phyloP scores from a whole-genome alignment of 1,140 invertebrate genomes.

The Listronotus oregonensis region DNA sequence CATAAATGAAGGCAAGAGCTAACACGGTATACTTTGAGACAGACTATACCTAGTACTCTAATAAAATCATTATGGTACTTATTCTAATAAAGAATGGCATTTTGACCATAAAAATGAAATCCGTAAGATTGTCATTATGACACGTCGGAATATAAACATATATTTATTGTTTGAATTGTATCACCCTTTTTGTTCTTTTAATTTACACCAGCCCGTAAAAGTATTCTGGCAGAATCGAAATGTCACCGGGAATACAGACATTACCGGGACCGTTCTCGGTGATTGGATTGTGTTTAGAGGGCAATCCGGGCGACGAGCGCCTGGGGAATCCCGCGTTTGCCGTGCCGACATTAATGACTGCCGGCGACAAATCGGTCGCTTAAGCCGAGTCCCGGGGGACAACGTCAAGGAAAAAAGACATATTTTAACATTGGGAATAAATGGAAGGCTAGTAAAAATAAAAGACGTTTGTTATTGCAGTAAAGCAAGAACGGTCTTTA shows the following conservation, averaged over 20 bases:
- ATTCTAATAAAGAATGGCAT: too few relatives aligned
- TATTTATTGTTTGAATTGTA: too few relatives aligned
- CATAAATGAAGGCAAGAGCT: too few relatives aligned
- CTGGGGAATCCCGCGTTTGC: conserved; percentile 45
- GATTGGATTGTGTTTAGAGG: conserved; percentile 57
- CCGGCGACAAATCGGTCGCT: conserved; percentile 56
- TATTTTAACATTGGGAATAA: conserved; percentile 46
- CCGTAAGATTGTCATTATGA: too few relatives aligned
- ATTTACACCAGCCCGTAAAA: conserved; percentile 1
- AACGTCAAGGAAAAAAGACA: conserved; percentile 33
- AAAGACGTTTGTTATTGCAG: conserved; percentile 17
- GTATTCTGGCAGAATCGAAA: background rate
- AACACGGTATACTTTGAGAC: too few relatives aligned
- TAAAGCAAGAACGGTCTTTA: too few relatives aligned
- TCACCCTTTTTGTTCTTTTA: too few relatives aligned
- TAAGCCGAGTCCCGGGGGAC: conserved; percentile 44
- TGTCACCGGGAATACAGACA: conserved; percentile 20
- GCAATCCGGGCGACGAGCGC: conserved; percentile 53
- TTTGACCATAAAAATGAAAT: too few relatives aligned
- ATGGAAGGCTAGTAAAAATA: conserved; percentile 11
- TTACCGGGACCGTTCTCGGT: conserved; percentile 36
- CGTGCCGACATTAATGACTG: conserved; percentile 53
- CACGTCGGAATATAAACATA: too few relatives aligned
- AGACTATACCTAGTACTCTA: too few relatives aligned
- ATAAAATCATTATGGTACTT: too few relatives aligned